Percentiles rank a stretch among this genome's conserved stretches.
phyloP scores from a whole-genome alignment of 2,797 vertebrate species.

The Tokudaia tokunoshimensis region DNA sequence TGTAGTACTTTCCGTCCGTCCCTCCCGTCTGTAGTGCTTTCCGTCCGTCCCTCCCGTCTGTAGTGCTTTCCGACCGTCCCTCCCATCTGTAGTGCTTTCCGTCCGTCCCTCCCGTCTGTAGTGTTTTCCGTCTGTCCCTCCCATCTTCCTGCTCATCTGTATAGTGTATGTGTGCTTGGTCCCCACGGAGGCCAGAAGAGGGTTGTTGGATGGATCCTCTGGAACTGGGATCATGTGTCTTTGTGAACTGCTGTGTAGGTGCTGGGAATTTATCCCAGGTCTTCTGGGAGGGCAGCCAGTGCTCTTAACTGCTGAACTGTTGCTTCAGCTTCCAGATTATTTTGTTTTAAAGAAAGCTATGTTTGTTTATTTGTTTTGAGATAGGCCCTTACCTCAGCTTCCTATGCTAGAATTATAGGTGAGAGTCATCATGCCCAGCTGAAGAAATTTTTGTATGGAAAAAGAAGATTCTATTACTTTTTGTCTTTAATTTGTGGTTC shows the following conservation, averaged over 20 bases:
- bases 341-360: neutral
- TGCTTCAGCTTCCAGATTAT: neutral
- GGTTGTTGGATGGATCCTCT: neutral
- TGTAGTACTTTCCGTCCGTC: too few species aligned
- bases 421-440: neutral
- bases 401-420: neutral
- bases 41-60: too few species aligned
- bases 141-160: neutral
- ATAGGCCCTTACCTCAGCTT: neutral
- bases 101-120: too few species aligned
- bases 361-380: neutral
- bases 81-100: neutral
- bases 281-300: neutral
- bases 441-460: constrained; percentile 18
- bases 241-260: neutral
- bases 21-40: neutral
- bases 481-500: neutral
- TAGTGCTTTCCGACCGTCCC: too few species aligned
- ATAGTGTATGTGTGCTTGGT: neutral
- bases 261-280: neutral
- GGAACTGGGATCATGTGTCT: neutral
- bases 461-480: constrained; percentile 58
- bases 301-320: neutral
- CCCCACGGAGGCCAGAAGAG: neutral
- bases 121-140: neutral